Evolutionary conservation across 2,888 invertebrate genomes (phyloP).

Genomic region (Hylaea fasciaria): DNA sequence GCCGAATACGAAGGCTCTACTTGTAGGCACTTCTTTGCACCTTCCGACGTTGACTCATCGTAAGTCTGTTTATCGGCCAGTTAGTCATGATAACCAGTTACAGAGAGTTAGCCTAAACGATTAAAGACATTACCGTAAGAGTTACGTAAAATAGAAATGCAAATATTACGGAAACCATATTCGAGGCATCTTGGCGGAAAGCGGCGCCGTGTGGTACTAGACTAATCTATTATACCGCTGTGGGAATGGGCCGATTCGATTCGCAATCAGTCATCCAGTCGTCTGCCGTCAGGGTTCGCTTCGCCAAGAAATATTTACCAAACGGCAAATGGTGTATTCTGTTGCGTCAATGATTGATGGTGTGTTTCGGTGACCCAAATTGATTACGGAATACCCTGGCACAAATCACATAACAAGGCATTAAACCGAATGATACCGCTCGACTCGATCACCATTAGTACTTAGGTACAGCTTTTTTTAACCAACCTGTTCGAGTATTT

Average conservation of each 20-base stretch:
- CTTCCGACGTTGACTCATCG: slow-evolving; percentile 38
- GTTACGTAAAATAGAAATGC: slow-evolving; percentile 62
- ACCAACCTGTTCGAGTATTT: slow-evolving; percentile 27
- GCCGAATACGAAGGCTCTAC: slow-evolving; percentile 45
- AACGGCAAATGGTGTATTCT: slow-evolving; percentile 37
- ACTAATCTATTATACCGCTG: slow-evolving; percentile 7
- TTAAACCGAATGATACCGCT: slow-evolving; percentile 21
- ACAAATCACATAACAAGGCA: slow-evolving; percentile 22
- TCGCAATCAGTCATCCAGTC: slow-evolving; percentile 45
- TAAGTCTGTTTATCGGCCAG: slow-evolving; percentile 38
- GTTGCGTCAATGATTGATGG: slow-evolving; percentile 40
- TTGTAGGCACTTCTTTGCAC: slow-evolving; percentile 41
- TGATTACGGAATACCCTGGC: slow-evolving; percentile 35
- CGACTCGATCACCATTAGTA: slow-evolving; percentile 14
- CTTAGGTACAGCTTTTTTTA: slow-evolving; percentile 19
- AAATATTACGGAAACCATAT: slow-evolving; percentile 60
- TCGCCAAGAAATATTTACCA: slow-evolving; percentile 35
- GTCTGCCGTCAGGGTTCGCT: slow-evolving; percentile 34
- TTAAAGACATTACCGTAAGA: slow-evolving; percentile 46
- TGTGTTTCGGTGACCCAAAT: slow-evolving; percentile 39
- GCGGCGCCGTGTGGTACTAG: slow-evolving; percentile 30
- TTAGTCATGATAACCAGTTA: slow-evolving; percentile 38
- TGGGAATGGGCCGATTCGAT: slow-evolving; percentile 48
- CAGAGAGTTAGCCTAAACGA: slow-evolving; percentile 39
- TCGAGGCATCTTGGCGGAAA: slow-evolving; percentile 44